Conservation (phyloP, 53 echinoderm and acorn worm genomes). For the Holothuria scabra region DNA sequence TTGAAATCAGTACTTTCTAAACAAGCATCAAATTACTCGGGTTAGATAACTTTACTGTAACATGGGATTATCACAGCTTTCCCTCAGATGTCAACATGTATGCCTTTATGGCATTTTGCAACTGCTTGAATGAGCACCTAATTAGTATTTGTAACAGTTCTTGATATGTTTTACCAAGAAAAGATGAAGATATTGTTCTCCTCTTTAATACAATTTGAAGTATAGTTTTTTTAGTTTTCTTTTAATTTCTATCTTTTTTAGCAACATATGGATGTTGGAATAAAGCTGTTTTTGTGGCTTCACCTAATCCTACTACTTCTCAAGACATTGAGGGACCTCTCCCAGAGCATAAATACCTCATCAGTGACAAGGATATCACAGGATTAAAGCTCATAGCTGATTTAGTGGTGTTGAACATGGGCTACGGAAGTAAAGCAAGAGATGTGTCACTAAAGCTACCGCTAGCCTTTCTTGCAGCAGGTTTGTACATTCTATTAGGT, state of each 20-base stretch:
- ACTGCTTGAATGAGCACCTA: too few species aligned
- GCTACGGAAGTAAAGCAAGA: constrained; percentile 90
- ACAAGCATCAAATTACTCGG: too few species aligned
- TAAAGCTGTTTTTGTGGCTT: constrained; percentile 74
- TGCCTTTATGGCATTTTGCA: too few species aligned
- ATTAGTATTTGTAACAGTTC: too few species aligned
- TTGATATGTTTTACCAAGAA: too few species aligned
- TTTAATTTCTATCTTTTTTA: background rate
- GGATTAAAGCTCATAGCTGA: constrained; percentile 75
- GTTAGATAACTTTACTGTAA: too few species aligned
- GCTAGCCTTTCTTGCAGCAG: constrained; percentile 85
- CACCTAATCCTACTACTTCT: constrained; percentile 73
- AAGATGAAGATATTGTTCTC: too few species aligned
- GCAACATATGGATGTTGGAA: constrained; percentile 48
- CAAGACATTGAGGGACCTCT: constrained; percentile 62
- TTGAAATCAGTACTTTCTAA: too few species aligned
- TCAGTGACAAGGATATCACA: constrained; percentile 75
- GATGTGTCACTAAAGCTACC: constrained; percentile 64
- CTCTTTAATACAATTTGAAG: too few species aligned
- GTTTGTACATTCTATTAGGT: constrained; percentile 41
- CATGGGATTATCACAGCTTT: too few species aligned
- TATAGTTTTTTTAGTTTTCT: too few species aligned
- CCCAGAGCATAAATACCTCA: constrained; percentile 63
- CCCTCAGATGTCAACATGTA: too few species aligned
- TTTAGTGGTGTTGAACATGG: constrained; percentile 80